These are phyloP conservation scores for Aurelia coerulea DNA, from an alignment of 30 jellyfish, hydroid and myxozoan species.

Conservation along the genomic window DNA sequence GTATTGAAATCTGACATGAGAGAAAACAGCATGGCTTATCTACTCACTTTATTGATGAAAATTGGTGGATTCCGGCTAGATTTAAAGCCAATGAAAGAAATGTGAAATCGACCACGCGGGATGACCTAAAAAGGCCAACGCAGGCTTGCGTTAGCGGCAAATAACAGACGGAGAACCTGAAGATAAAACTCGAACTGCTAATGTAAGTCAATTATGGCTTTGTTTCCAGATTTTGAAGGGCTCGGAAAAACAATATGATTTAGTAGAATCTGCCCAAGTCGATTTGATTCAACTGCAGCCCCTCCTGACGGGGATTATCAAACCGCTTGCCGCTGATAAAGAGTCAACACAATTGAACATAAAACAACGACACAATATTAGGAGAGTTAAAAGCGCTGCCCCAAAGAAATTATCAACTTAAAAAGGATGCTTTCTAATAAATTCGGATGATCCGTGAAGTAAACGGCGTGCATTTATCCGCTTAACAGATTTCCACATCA, in stretches of 20 bases:
- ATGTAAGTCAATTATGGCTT: constrained; percentile 57
- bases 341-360: constrained; percentile 11
- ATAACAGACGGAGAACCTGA: not conserved
- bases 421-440: constrained; percentile 20
- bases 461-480: constrained; percentile 57
- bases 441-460: constrained; percentile 65
- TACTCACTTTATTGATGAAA: too few relatives aligned
- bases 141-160: too few relatives aligned
- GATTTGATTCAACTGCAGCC: constrained; percentile 10
- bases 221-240: constrained; percentile 21
- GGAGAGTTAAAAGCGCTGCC: constrained; percentile 16
- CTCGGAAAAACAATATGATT: constrained; percentile 44
- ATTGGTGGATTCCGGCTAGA: too few relatives aligned
- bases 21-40: too few relatives aligned
- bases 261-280: constrained; percentile 5
- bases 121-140: too few relatives aligned
- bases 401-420: constrained; percentile 38
- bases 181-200: constrained; percentile 50
- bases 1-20: too few relatives aligned
- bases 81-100: too few relatives aligned
- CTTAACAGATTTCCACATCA: constrained; percentile 63
- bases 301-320: constrained; percentile 19
- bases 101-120: too few relatives aligned
- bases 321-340: constrained; percentile 36
- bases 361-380: constrained; percentile 11